phyloP scores from a whole-genome alignment of 2,888 invertebrate species.

The Prosopocoilus inquinatus region DNA sequence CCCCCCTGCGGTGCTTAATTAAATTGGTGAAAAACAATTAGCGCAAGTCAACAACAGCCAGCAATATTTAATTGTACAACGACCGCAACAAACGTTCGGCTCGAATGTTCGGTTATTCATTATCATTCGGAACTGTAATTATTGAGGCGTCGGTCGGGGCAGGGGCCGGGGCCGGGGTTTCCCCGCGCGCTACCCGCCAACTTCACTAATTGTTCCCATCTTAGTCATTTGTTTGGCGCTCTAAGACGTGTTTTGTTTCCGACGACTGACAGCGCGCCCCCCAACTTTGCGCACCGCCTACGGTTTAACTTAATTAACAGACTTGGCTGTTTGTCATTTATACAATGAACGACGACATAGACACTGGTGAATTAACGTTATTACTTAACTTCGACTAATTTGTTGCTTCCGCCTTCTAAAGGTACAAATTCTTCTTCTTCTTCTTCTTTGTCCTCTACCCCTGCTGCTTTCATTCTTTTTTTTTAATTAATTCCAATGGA shows the following conservation, averaged over 20 bases:
- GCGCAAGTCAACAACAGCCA: neutral
- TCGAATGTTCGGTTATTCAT: slow-evolving; percentile 10
- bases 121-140: slow-evolving; percentile 16
- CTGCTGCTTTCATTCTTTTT: too few species aligned
- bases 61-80: neutral
- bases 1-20: neutral
- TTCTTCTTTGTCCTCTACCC: too few species aligned
- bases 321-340: slow-evolving; percentile 9
- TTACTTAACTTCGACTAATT: slow-evolving; percentile 1
- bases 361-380: slow-evolving; percentile 9
- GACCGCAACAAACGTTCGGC: too few species aligned
- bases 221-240: slow-evolving; percentile 8
- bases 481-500: too few species aligned
- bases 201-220: slow-evolving; percentile 18
- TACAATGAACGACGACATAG: slow-evolving; percentile 1
- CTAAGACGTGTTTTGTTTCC: neutral
- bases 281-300: neutral
- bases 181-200: slow-evolving; percentile 8
- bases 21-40: neutral
- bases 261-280: slow-evolving; percentile 1
- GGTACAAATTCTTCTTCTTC: too few species aligned
- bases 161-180: too few species aligned
- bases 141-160: slow-evolving; percentile 5
- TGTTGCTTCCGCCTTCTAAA: too few species aligned
- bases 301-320: slow-evolving; percentile 3